A percentile compares a stretch with the other conserved stretches of the same genome.
Evolutionary conservation across 2,888 invertebrate species (phyloP).

Genomic region (Caenorhabditis doughertyi): DNA sequence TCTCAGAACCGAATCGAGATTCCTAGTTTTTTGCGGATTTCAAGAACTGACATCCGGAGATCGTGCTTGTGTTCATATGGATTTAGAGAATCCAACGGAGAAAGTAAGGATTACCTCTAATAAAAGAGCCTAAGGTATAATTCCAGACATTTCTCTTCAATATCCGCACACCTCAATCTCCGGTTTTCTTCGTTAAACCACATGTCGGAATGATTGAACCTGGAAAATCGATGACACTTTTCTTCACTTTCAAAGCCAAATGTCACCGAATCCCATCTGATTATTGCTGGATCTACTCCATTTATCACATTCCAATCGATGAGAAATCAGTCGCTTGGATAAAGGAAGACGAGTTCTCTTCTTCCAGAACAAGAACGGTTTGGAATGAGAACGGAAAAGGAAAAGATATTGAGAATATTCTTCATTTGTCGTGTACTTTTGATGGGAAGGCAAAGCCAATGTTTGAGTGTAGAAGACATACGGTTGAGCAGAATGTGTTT

Average conservation of each 20-base stretch:
- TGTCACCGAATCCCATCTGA: slow-evolving; percentile 48
- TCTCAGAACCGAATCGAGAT: slow-evolving; percentile 15
- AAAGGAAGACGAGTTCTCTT: slow-evolving; percentile 55
- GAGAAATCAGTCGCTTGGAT: slow-evolving; percentile 1
- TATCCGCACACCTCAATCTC: slow-evolving; percentile 30
- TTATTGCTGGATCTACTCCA: slow-evolving; percentile 59
- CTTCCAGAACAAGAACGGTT: slow-evolving; percentile 13
- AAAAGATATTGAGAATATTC: slow-evolving; percentile 43
- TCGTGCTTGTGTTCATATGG: slow-evolving; percentile 41
- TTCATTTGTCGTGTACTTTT: slow-evolving; percentile 37
- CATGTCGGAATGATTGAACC: slow-evolving; percentile 52
- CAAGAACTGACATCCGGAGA: slow-evolving; percentile 18
- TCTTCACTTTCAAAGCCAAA: slow-evolving; percentile 41
- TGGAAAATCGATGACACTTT: slow-evolving; percentile 1
- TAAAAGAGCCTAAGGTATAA: too few relatives aligned
- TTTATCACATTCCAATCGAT: slow-evolving; percentile 47
- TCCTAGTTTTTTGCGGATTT: slow-evolving; percentile 24
- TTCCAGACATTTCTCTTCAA: slow-evolving; percentile 54
- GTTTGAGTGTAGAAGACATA: slow-evolving; percentile 16
- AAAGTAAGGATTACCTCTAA: slow-evolving; percentile 12
- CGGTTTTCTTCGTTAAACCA: slow-evolving; percentile 50
- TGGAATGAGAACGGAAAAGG: slow-evolving; percentile 44
- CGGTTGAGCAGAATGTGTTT: not conserved
- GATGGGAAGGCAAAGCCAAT: not conserved
- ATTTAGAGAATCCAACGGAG: slow-evolving; percentile 34